phyloP scores from a whole-genome alignment of 2,113 vertebrate species.

The Formicarius rufipectus region DNA sequence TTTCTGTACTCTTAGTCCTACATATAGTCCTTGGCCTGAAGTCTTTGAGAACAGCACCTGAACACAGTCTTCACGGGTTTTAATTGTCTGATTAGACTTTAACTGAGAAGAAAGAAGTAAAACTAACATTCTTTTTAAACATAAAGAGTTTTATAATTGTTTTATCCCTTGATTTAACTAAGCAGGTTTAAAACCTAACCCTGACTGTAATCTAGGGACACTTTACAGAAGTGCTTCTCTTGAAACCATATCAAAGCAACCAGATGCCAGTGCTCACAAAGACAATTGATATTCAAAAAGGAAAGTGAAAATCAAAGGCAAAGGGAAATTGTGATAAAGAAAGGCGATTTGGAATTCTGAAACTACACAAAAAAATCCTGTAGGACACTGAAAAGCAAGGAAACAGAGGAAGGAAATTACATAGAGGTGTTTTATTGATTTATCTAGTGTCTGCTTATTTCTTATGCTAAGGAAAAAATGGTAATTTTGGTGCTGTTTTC shows the following conservation, averaged over 20 bases:
- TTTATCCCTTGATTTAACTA: background rate
- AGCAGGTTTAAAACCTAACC: background rate
- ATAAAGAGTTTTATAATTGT: background rate
- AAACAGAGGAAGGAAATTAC: background rate
- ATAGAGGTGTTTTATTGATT: background rate
- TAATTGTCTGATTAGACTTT: background rate
- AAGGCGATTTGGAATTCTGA: background rate
- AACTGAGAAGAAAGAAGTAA: background rate
- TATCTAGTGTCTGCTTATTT: background rate
- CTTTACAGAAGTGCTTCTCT: background rate
- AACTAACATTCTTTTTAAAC: background rate
- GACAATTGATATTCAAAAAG: background rate
- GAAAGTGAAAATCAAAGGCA: background rate
- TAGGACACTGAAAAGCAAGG: background rate
- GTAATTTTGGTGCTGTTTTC: background rate
- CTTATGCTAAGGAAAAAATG: background rate
- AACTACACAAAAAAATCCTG: background rate
- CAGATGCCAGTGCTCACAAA: background rate
- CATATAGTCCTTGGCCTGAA: background rate
- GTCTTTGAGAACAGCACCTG: background rate
- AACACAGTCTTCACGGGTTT: background rate
- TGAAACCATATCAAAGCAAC: background rate
- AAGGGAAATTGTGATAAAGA: background rate
- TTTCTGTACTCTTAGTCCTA: background rate
- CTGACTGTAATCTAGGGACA: background rate